Evolutionary conservation across 2,888 invertebrate genomes (phyloP), one percentile per base, ranked within the genome.

Genomic region (Ennomos quercinarius): DNA sequence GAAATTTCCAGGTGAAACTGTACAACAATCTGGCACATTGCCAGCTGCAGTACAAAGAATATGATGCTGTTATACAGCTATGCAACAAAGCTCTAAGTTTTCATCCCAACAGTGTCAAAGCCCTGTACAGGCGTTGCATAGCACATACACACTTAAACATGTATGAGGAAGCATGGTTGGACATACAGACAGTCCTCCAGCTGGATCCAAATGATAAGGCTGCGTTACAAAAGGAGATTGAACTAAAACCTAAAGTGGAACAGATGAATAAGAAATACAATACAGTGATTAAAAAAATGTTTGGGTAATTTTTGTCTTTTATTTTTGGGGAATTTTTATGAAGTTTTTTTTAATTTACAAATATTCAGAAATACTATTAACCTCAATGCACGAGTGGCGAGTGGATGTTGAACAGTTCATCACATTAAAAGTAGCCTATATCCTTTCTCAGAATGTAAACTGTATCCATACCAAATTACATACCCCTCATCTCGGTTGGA

Each of bases 11-110:
- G 80, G 86, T 94, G 9, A 95, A 94, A 69, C 88, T 97, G 9
- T 96, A 96, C 78, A 96, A 96, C 68, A 98, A 98, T 84, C 89
- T 98, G 78, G 96, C 97, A 0, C 95, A 96, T 45, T 97, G 97
- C 78, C 96, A 97, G 71, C 91, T 97, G 13, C 95, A 95, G 64
- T 93, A 93, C 63, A 84, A 94, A 9, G 95, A 95, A 66, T 96
- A 94, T 81, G 93, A 94, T 6, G 94, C 95, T 61, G 95, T 95
- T 0, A 79, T 96, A 36, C 89, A 93, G 40, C 91, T 97, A 10
- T 96, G 98, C 69, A 95, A 96, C 48, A 94, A 95, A 72, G 98
- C 96, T 0, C 84, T 99, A 3, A 94, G 94, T 55, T 77, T 96
- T n/a, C 96, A 97, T 72, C 86, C 95, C 0, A 93, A 95, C 9